phyloP scores from a whole-genome alignment of 2,113 vertebrate genomes.

The Cryptoleucopteryx plumbea region DNA sequence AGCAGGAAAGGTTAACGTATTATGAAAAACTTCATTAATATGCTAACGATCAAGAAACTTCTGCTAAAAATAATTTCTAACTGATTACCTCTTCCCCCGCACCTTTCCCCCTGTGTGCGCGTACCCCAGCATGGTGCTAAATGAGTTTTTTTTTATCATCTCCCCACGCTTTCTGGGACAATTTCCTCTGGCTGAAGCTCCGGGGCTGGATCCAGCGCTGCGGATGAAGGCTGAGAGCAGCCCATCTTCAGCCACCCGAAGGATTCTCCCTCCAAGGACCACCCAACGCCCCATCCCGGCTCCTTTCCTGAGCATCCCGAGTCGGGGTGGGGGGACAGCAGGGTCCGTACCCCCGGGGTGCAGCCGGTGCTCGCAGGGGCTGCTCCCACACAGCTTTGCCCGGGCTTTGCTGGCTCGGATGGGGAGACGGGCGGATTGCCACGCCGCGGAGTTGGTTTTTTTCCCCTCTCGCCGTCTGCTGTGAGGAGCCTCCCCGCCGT shows the following conservation, averaged over 20 bases:
- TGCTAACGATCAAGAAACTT: not conserved
- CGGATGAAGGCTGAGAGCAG: not conserved
- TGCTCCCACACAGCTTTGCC: not conserved
- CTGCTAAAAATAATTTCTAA: not conserved
- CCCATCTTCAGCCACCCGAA: rapidly evolving
- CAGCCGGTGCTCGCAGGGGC: not conserved
- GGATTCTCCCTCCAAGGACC: not conserved
- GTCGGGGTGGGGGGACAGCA: rapidly evolving
- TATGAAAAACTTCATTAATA: slow-evolving; percentile 26
- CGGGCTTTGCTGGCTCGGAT: not conserved
- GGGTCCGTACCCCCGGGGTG: not conserved
- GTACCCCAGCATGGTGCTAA: rapidly evolving
- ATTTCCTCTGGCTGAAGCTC: not conserved
- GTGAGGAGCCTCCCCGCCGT: rapidly evolving
- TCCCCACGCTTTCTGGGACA: not conserved
- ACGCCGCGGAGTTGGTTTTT: not conserved
- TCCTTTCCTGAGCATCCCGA: not conserved
- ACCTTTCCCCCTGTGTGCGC: rapidly evolving
- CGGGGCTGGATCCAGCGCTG: not conserved
- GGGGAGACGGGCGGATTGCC: not conserved
- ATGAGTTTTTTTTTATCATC: not conserved
- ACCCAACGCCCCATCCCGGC: rapidly evolving
- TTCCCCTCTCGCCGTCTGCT: not conserved
- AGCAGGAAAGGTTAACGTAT: not conserved
- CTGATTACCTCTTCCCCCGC: not conserved